Percentiles rank a stretch among this genome's conserved stretches.
These are phyloP conservation scores for Nibea albiflora DNA, from an alignment of 2,113 vertebrate genomes.

Conservation along the genomic window DNA sequence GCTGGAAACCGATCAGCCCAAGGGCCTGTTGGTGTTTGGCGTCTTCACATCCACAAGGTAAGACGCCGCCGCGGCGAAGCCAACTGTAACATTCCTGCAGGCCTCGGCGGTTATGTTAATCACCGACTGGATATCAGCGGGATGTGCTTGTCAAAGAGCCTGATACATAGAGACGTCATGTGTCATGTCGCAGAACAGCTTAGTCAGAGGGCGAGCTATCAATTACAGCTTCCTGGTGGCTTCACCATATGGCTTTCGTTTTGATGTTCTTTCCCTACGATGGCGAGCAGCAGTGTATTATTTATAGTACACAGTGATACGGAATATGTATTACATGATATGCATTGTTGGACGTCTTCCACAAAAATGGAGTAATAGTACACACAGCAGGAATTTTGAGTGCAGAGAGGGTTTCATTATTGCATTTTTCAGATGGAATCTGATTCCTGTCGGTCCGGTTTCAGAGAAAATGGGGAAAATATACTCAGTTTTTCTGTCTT, in stretches of 20 bases:
- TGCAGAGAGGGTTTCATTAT: constrained; percentile 2
- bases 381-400: constrained; percentile 3
- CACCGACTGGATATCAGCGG: constrained; percentile 38
- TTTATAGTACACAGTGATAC: neutral
- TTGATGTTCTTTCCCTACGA: constrained; percentile 27
- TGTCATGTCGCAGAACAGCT: constrained; percentile 36
- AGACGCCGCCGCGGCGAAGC: constrained; percentile 27
- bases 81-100: constrained; percentile 66
- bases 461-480: neutral
- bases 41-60: constrained; percentile 98
- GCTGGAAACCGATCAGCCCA: constrained; percentile 93
- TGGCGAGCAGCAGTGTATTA: neutral
- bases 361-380: neutral
- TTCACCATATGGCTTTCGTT: constrained; percentile 32
- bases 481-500: neutral
- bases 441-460: neutral
- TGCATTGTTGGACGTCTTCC: constrained; percentile 10
- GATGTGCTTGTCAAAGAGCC: constrained; percentile 19
- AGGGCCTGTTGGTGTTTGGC: constrained; percentile 92
- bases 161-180: constrained; percentile 37
- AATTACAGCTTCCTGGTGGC: constrained; percentile 21
- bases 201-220: constrained; percentile 36
- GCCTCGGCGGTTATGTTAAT: constrained; percentile 45
- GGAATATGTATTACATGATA: neutral
- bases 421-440: constrained; percentile 11